Evolutionary conservation across 2,888 invertebrate genomes (phyloP), one percentile per base, ranked within the genome.

Genomic region (Cephus nigrinus): DNA sequence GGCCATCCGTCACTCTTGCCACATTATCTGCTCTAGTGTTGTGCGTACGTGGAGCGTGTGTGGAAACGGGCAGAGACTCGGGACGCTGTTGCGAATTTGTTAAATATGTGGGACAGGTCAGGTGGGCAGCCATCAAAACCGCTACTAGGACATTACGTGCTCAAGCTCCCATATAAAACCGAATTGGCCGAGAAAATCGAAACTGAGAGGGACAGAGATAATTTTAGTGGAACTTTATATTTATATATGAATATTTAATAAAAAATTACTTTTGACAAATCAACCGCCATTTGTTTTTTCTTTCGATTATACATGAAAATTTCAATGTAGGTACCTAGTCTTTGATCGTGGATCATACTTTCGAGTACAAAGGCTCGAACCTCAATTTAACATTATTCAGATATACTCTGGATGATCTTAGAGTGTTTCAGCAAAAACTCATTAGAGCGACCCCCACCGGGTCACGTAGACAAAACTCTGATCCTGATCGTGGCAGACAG

Each of bases 401-500:
- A 55, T 55, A 23, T 5, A 55, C 9, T 9, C 23, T 23, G 55
- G 9, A 23, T 55, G 55, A 55, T 55, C 55, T 23, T 33, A 32
- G 15, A 72, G 75, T 75, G 75, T 83, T 82, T 78, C 77, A 82
- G 72, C 81, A 81, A 86, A 89, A 89, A 87, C 86, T 89, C 87
- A 89, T 90, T 89, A 90, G 88, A 88, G 75, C 83, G 83, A 84
- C 79, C 84, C 83, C 85, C 82, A 82, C 79, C 32, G 84, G 79
- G 83, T 71, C 55, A 83, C 84, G 84, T 88, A 88, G 88, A 89
- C 86, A 87, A 89, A 88, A 86, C 84, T 83, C 82, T 89, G 88
- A 89, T 89, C 86, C 88, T 88, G 90, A 89, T 89, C 83, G 82
- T 83, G 85, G 90, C 86, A 91, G 91, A 91, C 91, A 89, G 87